Percentiles rank a stretch among this genome's conserved stretches.
These are phyloP conservation scores for Clarias laeviceps DNA, from an alignment of 2,797 vertebrate genomes.

Conservation along the genomic window DNA sequence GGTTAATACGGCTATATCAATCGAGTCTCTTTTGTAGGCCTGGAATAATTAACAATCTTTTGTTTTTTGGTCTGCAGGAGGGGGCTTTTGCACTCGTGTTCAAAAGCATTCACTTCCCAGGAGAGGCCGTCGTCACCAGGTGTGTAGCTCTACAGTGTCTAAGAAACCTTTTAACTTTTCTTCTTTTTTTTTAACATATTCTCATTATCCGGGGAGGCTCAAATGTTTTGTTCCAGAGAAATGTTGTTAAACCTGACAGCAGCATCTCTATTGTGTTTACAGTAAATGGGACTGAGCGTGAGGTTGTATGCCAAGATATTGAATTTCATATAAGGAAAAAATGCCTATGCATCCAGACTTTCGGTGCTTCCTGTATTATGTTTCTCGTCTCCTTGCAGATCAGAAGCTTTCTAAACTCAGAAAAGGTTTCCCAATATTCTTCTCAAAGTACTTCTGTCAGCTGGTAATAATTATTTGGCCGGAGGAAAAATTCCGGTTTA, in stretches of 20 bases:
- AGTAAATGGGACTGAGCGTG: too few relatives aligned
- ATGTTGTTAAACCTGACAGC: too few relatives aligned
- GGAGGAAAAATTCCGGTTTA: background rate
- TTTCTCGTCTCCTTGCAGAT: background rate
- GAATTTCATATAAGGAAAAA: too few relatives aligned
- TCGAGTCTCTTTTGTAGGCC: background rate
- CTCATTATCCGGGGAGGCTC: too few relatives aligned
- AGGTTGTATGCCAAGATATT: too few relatives aligned
- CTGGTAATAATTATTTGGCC: background rate
- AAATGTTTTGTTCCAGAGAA: too few relatives aligned
- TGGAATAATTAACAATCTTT: background rate
- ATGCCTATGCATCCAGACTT: too few relatives aligned
- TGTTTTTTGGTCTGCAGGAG: constrained; percentile 75
- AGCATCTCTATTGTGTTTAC: too few relatives aligned
- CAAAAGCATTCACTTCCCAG: constrained; percentile 92
- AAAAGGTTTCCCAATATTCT: background rate
- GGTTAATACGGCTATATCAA: background rate
- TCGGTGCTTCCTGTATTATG: background rate
- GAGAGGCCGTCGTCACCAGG: constrained; percentile 91
- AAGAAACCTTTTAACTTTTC: background rate
- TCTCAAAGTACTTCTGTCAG: background rate
- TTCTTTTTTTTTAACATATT: background rate
- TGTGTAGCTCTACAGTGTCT: constrained; percentile 56
- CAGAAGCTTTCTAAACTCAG: background rate
- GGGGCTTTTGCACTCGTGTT: constrained; percentile 94